Base-by-base conservation (phyloP, 2,113 vertebrate species). In the Oreotrochilus melanogaster region DNA sequence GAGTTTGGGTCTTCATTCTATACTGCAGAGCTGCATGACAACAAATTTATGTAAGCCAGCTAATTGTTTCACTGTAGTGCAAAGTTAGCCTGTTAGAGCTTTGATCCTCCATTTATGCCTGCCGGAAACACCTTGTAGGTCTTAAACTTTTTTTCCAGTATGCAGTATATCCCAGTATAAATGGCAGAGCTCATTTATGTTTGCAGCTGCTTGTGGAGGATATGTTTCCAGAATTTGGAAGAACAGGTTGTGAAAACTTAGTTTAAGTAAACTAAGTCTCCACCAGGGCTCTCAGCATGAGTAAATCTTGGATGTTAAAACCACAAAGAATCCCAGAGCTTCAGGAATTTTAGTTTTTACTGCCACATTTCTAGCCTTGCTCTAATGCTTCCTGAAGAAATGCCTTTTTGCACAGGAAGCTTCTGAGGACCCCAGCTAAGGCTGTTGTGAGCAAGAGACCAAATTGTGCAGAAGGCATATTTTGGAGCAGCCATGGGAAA, bases 181-280 rank as follows among this genome's bases (percentile, higher is more conserved):
- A 78, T 28, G 71, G 35, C 50, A 45, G 45, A 65, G 28, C 73
- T 89, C 53, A 76, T 62, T 42, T 93, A 75, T 91, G 45, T 86
- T 87, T 80, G 57, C 88, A 82, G 78, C 62, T 75, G 56, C 50
- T 92, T 80, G 78, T 58, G 42, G 65, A 92, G 51, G 18, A 64
- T 69, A 82, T 70, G 69, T 88, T 92, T 95, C 95, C 37, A 84
- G 78, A 74, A 74, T 78, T 30, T 87, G 39, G 42, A 88, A 86
- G 78, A 91, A 88, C 51, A 93, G 80, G 91, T 96, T 86, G 88
- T 48, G n/a, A 78, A 95, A 67, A 9, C 15, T 85, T 35, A 74
- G 31, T 89, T 73, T 83, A 87, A 96, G 91, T 60, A 90, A 93
- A 78, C 78, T 27, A 48, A 43, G 24, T 81, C 16, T 48, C 43